Evolutionary conservation across 2,888 invertebrate species (phyloP), one percentile per base, ranked within the genome.

Genomic region (Hyppa rectilinea): DNA sequence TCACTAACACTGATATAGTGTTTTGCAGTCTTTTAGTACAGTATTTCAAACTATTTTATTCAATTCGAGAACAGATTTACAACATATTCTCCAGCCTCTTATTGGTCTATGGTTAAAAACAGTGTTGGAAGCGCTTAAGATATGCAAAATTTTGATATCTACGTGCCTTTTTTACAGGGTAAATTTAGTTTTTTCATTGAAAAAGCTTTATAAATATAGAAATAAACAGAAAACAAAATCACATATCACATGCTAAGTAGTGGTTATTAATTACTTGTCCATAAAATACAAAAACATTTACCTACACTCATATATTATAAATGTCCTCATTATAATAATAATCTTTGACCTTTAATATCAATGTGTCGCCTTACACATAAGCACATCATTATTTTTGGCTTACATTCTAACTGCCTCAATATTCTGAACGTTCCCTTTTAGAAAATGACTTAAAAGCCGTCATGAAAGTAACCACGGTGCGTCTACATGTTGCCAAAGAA

Each of bases 381-480:
- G 62, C 29, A 78, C 72, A 61, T 81, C 66, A 84, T 78, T 82
- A 80, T 77, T 77, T 73, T 43, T 31, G 61, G 61, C 59, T 77
- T 80, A 71, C 56, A 40, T 61, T 60, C 12, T 53, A 71, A 62
- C 63, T 45, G 5, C 47, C 43, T 49, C 45, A 38, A 50, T 45
- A 53, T 53, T 61, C 59, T 55, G 55, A 69, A 71, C 36, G 14
- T 40, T 49, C n/a, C 6, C 45, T 66, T 56, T 50, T 23, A 52
- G 14, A 63, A 43, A 69, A 29, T 12, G 40, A 31, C 20, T 38
- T 59, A 65, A 43, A 61, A 60, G 26, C 38, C 34, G 12, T 36
- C 38, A 55, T 71, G 36, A 60, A 50, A 47, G 58, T 34, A 20
- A 60, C n/a, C n/a, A 53, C 43, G 60, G 43, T 50, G 31, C 50